Evolutionary conservation across 2,888 invertebrate genomes (phyloP).

Genomic region (Drosophila emarginata): DNA sequence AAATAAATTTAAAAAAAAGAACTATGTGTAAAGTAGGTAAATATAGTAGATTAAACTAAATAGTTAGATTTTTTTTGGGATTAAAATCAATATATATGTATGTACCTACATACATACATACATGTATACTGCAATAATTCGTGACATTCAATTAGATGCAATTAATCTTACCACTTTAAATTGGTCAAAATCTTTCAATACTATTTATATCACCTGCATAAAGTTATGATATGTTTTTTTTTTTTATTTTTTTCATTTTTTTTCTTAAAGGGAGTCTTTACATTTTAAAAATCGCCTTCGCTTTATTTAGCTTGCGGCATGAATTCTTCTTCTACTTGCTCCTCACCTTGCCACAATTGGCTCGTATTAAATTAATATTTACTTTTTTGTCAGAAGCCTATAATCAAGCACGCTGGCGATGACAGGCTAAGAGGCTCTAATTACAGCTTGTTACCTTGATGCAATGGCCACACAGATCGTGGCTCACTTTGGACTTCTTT

Average conservation of each 20-base stretch:
- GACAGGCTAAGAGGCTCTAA: constrained; percentile 83
- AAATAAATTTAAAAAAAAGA: too few species aligned
- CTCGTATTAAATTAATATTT: constrained; percentile 82
- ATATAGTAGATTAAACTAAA: too few species aligned
- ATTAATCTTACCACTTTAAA: not conserved
- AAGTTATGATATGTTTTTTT: not conserved
- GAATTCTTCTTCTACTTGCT: constrained; percentile 12
- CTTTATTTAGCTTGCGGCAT: constrained; percentile 25
- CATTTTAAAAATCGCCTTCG: not conserved
- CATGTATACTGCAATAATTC: too few species aligned
- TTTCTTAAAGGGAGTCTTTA: not conserved
- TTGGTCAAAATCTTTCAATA: not conserved
- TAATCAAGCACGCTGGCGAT: constrained; percentile 82
- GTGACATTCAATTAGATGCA: not conserved
- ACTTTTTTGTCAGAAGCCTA: constrained; percentile 81
- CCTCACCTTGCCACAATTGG: constrained; percentile 59
- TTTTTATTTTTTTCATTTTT: too few species aligned
- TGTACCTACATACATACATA: too few species aligned
- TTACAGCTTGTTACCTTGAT: constrained; percentile 81
- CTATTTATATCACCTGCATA: constrained; percentile 3
- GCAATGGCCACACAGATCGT: constrained; percentile 76
- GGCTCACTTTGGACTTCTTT: constrained; percentile 57
- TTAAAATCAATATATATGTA: too few species aligned
- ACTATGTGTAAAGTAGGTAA: too few species aligned
- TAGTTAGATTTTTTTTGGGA: too few species aligned